Conservation (phyloP, 2,797 vertebrate species). For the Sparus aurata region DNA sequence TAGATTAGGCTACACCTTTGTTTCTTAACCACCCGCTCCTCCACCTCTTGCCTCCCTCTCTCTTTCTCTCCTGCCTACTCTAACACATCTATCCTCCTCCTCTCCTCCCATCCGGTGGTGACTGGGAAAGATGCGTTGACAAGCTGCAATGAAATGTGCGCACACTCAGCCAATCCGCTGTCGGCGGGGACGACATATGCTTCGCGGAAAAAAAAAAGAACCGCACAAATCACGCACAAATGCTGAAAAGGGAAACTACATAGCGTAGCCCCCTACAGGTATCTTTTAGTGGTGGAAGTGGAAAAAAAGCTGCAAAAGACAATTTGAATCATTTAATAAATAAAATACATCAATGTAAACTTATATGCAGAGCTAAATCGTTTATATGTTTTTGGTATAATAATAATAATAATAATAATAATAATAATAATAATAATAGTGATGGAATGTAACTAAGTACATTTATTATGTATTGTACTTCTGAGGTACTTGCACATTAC, state of each 20-base stretch:
- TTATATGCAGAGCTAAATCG: neutral
- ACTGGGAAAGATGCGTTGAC: constrained; percentile 76
- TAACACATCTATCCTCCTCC: constrained; percentile 62
- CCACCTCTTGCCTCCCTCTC: constrained; percentile 63
- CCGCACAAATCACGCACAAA: constrained; percentile 12
- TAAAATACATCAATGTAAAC: neutral
- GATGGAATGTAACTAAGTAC: no score
- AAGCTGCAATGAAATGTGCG: constrained; percentile 78
- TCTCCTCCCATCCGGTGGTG: constrained; percentile 75
- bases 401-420: neutral
- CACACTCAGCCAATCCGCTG: constrained; percentile 74
- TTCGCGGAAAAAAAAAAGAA: constrained; percentile 11
- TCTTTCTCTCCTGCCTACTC: constrained; percentile 62
- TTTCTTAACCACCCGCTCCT: constrained; percentile 52
- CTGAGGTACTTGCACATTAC: no score
- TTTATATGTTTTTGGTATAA: neutral
- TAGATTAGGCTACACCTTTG: constrained; percentile 62
- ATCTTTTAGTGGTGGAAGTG: neutral
- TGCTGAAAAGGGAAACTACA: constrained; percentile 16
- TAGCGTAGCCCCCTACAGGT: neutral
- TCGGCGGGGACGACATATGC: constrained; percentile 48
- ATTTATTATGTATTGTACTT: no score
- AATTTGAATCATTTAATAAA: neutral
- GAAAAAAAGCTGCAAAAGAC: neutral
- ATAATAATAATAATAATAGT: no score